A percentile compares a stretch with the other conserved stretches of the same genome.
These are phyloP conservation scores for Nomia melanderi DNA, from an alignment of 1,140 invertebrate genomes.

Conservation along the genomic window DNA sequence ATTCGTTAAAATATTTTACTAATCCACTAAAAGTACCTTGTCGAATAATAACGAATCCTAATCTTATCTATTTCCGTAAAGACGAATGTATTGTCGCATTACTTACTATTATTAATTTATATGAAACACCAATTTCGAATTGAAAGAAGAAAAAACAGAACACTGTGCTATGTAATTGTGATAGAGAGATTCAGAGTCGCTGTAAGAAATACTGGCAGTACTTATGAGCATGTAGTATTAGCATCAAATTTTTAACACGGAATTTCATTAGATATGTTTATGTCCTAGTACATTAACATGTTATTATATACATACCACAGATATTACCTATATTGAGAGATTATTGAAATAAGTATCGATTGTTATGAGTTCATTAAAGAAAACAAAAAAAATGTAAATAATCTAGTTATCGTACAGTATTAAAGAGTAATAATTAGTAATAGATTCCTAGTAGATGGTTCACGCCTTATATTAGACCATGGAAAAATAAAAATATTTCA, in stretches of 20 bases:
- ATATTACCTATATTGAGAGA: constrained; percentile 73
- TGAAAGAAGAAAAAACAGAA: no score
- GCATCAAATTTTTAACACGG: constrained; percentile 42
- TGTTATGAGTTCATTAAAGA: constrained; percentile 70
- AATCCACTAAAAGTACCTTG: constrained; percentile 58
- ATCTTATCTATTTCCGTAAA: constrained; percentile 50
- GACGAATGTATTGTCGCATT: constrained; percentile 34
- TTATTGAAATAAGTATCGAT: constrained; percentile 67
- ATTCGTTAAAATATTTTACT: constrained; percentile 72
- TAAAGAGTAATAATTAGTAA: constrained; percentile 77
- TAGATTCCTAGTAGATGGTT: constrained; percentile 67
- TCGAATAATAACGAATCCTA: constrained; percentile 52
- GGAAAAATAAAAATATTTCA: constrained; percentile 69
- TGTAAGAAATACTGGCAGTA: constrained; percentile 49
- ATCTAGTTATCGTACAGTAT: constrained; percentile 79
- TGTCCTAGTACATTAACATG: constrained; percentile 43
- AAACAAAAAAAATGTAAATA: constrained; percentile 78
- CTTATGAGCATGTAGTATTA: constrained; percentile 53
- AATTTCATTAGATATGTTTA: constrained; percentile 47
- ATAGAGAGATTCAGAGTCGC: constrained; percentile 67
- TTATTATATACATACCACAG: constrained; percentile 52
- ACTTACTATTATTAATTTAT: constrained; percentile 26
- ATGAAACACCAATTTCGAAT: constrained; percentile 6
- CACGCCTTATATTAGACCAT: constrained; percentile 72
- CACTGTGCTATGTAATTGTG: constrained; percentile 71